Conservation (phyloP, 2,113 vertebrate genomes). For the Notechis scutatus region DNA sequence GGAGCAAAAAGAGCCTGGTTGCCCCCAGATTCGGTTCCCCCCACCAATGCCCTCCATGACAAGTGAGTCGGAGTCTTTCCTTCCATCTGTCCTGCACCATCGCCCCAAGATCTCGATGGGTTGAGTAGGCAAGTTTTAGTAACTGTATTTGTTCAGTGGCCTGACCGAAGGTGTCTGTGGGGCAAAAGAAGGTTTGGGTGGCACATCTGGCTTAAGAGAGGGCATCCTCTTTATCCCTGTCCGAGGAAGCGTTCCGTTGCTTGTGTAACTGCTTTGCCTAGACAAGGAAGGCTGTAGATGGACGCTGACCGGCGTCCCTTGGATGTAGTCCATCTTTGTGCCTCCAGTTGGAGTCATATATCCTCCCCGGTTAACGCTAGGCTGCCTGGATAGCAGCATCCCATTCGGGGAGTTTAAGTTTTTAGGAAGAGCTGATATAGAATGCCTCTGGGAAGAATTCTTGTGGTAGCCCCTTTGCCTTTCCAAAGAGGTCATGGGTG, state of each 20-base stretch:
- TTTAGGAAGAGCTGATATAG: constrained; percentile 91
- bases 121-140: constrained; percentile 76
- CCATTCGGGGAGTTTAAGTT: constrained; percentile 88
- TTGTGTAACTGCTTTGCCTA: constrained; percentile 92
- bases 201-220: constrained; percentile 95
- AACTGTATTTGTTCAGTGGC: constrained; percentile 95
- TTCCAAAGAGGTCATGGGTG: constrained; percentile 91
- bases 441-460: constrained; percentile 93
- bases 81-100: constrained; percentile 57
- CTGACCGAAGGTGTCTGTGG: constrained; percentile 91
- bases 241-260: constrained; percentile 91
- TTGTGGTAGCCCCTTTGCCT: constrained; percentile 89
- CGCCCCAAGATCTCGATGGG: constrained; percentile 58
- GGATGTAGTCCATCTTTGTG: constrained; percentile 91
- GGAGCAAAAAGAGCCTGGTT: constrained; percentile 84
- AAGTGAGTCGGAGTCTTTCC: constrained; percentile 69
- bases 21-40: constrained; percentile 77
- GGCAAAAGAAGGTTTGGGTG: constrained; percentile 93
- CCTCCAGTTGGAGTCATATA: constrained; percentile 85
- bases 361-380: constrained; percentile 89
- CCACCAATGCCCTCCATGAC: constrained; percentile 60
- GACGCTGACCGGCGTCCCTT: constrained; percentile 82
- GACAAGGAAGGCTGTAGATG: constrained; percentile 88
- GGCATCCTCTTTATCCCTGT: constrained; percentile 93
- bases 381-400: constrained; percentile 90